phyloP scores from a whole-genome alignment of 2,113 vertebrate species.

The Elaphurus davidianus region DNA sequence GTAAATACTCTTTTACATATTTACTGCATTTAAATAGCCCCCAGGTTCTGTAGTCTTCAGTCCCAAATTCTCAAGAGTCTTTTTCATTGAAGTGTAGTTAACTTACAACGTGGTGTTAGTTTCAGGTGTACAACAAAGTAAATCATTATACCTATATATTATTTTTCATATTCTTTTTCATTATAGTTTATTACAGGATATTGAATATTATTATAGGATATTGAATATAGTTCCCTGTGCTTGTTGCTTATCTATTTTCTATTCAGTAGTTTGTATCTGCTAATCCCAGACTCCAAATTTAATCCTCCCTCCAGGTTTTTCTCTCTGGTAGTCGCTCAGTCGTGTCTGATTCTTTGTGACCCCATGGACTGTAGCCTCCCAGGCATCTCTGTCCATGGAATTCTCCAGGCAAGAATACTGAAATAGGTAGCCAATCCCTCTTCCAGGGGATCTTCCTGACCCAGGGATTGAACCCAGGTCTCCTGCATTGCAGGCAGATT shows the following conservation, averaged over 20 bases:
- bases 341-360: rapidly evolving
- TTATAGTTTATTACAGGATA: neutral
- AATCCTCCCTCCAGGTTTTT: neutral
- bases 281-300: neutral
- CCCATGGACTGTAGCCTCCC: neutral
- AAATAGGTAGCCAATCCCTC: neutral
- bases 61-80: neutral
- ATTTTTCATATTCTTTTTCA: neutral
- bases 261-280: neutral
- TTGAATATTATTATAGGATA: neutral
- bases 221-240: neutral
- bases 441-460: neutral
- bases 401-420: neutral
- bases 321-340: neutral
- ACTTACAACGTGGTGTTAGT: neutral
- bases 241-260: neutral
- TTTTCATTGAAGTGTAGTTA: neutral
- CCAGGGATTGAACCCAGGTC: neutral
- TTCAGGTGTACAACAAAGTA: neutral
- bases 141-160: neutral
- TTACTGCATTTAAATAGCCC: neutral
- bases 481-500: neutral
- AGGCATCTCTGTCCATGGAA: neutral
- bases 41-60: neutral
- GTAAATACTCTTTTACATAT: neutral